Conservation (phyloP, 2,113 vertebrate genomes). For the Notothenia rossii region DNA sequence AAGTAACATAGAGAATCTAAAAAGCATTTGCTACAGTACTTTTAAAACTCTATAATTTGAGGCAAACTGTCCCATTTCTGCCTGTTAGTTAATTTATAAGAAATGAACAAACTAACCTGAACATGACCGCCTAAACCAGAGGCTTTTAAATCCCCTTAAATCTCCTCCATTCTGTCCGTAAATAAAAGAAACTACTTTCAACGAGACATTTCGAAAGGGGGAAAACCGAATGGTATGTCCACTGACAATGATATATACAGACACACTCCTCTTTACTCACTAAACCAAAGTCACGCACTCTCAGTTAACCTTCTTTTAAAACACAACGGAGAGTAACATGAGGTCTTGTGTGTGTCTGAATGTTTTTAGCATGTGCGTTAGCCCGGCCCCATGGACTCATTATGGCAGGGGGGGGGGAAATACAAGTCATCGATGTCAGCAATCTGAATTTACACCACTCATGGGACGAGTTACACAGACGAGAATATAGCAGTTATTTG, state of each 20-base stretch:
- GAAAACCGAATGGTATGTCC: too few relatives aligned
- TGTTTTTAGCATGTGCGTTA: constrained; percentile 46
- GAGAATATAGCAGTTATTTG: not conserved
- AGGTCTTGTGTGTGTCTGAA: not conserved
- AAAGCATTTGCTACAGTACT: too few relatives aligned
- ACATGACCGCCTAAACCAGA: not conserved
- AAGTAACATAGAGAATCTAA: too few relatives aligned
- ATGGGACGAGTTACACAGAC: not conserved
- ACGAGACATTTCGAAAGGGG: not conserved
- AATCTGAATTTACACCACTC: constrained; percentile 2
- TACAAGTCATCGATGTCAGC: constrained; percentile 22
- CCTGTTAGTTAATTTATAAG: too few relatives aligned
- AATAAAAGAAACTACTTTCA: not conserved
- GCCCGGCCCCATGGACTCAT: not conserved
- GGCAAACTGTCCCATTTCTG: too few relatives aligned
- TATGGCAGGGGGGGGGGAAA: not conserved
- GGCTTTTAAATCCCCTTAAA: not conserved
- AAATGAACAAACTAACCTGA: not conserved
- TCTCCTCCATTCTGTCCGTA: not conserved
- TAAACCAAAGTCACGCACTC: not conserved
- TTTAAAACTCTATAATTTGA: too few relatives aligned
- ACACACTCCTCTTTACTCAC: too few relatives aligned
- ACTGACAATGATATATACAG: too few relatives aligned
- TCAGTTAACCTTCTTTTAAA: constrained; percentile 10
- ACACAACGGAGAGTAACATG: constrained; percentile 21